Evolutionary conservation across 1,140 invertebrate species (phyloP).

Genomic region (Campoletis sonorensis): DNA sequence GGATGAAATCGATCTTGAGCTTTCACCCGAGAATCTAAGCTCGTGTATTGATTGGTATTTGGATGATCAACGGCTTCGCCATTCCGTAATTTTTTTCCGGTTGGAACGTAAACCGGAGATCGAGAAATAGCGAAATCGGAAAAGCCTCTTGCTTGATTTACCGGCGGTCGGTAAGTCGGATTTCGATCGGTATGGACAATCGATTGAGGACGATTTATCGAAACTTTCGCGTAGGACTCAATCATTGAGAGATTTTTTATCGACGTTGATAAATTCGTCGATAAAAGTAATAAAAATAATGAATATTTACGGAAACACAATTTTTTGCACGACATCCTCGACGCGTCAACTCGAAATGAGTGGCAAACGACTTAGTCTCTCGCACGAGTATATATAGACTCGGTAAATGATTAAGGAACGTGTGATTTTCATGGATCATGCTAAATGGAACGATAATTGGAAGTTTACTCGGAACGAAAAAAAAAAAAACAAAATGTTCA

Average conservation of each 20-base stretch:
- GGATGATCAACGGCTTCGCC: conserved; percentile 66
- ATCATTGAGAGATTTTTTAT: conserved; percentile 56
- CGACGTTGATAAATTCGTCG: conserved; percentile 42
- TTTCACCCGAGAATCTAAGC: conserved; percentile 49
- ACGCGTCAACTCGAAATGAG: not conserved
- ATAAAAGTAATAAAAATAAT: conserved; percentile 50
- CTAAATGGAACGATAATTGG: not conserved
- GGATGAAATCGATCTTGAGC: conserved; percentile 70
- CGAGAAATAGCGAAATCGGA: conserved; percentile 1
- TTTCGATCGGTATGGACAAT: not conserved
- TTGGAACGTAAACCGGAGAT: conserved; percentile 63
- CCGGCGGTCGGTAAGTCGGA: not conserved
- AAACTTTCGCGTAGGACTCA: conserved; percentile 67
- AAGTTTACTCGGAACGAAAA: not conserved
- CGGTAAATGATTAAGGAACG: not conserved
- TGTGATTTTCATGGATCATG: not conserved
- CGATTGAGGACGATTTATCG: conserved; percentile 63
- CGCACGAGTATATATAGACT: too few relatives aligned
- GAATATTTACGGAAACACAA: not conserved
- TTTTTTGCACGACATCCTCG: not conserved
- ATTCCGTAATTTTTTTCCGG: conserved; percentile 54
- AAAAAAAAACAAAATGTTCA: not conserved
- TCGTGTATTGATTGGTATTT: conserved; percentile 48
- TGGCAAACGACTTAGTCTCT: not conserved
- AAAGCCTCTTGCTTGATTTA: conserved; percentile 43